phyloP scores from a whole-genome alignment of 2,888 invertebrate genomes.

The Sabellastarte sp. region DNA sequence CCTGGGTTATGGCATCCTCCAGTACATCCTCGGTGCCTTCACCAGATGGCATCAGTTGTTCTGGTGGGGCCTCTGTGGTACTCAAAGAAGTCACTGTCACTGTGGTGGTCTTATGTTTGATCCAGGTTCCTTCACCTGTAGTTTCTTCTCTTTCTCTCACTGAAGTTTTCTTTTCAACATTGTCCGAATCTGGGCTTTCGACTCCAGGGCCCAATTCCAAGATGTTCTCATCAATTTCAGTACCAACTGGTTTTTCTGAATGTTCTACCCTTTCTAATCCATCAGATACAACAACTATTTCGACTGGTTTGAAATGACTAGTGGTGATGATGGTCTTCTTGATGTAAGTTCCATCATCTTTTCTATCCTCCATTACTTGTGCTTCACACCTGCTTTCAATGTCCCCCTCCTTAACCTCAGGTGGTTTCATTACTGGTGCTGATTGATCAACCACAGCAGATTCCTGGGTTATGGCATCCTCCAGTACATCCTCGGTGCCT shows the following conservation, averaged over 20 bases:
- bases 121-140: conserved; percentile 4
- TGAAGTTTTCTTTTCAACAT: not conserved
- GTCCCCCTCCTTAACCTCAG: not conserved
- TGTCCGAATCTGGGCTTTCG: conserved; percentile 1
- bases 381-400: not conserved
- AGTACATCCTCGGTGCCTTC: too few species aligned
- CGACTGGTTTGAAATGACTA: not conserved
- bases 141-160: conserved; percentile 1
- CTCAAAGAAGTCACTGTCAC: not conserved
- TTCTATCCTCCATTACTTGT: too few species aligned
- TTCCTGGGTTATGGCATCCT: too few species aligned
- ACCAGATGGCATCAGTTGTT: too few species aligned
- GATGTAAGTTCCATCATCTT: not conserved
- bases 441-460: too few species aligned
- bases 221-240: conserved; percentile 13
- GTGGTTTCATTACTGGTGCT: conserved; percentile 4
- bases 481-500: conserved; percentile 4
- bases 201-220: conserved; percentile 5
- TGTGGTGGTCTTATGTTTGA: not conserved
- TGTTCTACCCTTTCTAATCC: not conserved
- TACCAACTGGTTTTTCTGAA: conserved; percentile 6
- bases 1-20: too few species aligned
- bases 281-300: not conserved
- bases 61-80: too few species aligned
- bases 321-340: not conserved